Conservation (phyloP, 2,888 invertebrate species). For the Odontothrips loti region DNA sequence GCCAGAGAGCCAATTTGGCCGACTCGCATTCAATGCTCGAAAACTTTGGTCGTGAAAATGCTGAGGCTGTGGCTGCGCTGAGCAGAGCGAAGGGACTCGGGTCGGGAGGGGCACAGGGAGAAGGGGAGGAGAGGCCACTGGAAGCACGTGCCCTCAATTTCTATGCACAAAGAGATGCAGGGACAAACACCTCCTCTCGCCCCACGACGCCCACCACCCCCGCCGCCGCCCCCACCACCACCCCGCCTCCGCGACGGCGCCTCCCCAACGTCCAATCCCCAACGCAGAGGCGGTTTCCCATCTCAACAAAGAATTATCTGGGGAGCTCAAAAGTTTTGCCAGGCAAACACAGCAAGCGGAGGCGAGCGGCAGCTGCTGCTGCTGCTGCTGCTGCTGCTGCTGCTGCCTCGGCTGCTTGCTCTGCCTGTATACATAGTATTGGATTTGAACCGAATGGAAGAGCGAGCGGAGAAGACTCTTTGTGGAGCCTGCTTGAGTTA, state of each 20-base stretch:
- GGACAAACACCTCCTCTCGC: background rate
- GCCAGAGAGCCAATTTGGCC: background rate
- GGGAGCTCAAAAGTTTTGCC: background rate
- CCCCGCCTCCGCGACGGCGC: no score
- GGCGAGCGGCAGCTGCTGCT: no score
- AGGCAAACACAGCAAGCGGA: no score
- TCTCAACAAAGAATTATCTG: background rate
- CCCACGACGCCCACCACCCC: background rate
- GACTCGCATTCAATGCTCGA: background rate
- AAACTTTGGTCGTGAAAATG: slow-evolving; percentile 1
- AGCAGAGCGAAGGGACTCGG: background rate
- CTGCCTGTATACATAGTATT: no score
- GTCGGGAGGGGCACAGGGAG: background rate
- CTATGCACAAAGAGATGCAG: background rate
- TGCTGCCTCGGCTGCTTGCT: no score
- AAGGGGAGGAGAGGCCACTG: background rate
- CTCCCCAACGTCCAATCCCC: no score
- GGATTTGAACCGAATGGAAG: background rate
- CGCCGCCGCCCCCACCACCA: background rate
- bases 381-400: no score
- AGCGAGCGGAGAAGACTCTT: background rate
- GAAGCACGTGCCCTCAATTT: background rate
- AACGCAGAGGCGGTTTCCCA: no score
- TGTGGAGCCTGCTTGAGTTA: background rate
- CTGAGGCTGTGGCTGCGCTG: background rate